Conservation (phyloP, 2,797 vertebrate species). For the Enteromius afrohamiltoni region DNA sequence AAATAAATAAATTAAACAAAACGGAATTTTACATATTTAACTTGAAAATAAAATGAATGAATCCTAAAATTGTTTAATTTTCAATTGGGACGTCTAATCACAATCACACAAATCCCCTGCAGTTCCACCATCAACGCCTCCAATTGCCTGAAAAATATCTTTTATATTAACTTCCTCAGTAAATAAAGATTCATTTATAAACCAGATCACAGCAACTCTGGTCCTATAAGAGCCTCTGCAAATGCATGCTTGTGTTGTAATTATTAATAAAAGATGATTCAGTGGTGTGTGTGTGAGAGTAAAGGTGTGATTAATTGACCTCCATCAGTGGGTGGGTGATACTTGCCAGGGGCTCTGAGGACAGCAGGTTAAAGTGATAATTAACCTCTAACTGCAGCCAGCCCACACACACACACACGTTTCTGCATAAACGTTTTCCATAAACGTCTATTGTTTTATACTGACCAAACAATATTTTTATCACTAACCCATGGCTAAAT, state of each 20-base stretch:
- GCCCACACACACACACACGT: background rate
- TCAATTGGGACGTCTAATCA: background rate
- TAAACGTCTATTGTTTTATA: background rate
- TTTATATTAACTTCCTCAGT: too few relatives aligned
- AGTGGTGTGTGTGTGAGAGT: background rate
- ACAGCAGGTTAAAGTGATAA: constrained; percentile 30
- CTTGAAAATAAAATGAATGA: background rate
- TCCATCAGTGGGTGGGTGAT: constrained; percentile 37
- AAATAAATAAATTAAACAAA: too few relatives aligned
- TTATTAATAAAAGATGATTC: constrained; percentile 19
- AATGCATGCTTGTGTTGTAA: constrained; percentile 3
- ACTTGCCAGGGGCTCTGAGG: background rate
- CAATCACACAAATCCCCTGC: background rate
- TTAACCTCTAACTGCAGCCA: constrained; percentile 47
- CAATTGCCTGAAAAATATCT: background rate
- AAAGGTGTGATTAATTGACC: constrained; percentile 7
- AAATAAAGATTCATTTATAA: background rate
- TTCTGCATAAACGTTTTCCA: too few relatives aligned
- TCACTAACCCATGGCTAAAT: background rate
- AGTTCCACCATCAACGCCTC: background rate
- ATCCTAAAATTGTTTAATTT: background rate
- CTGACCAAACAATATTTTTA: background rate
- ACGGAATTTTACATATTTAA: background rate
- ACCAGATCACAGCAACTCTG: background rate
- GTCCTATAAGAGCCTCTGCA: background rate